Percentiles rank a stretch among this genome's conserved stretches.
Conservation (phyloP, 1,140 invertebrate genomes). For the Muscidifurax raptorellus region DNA sequence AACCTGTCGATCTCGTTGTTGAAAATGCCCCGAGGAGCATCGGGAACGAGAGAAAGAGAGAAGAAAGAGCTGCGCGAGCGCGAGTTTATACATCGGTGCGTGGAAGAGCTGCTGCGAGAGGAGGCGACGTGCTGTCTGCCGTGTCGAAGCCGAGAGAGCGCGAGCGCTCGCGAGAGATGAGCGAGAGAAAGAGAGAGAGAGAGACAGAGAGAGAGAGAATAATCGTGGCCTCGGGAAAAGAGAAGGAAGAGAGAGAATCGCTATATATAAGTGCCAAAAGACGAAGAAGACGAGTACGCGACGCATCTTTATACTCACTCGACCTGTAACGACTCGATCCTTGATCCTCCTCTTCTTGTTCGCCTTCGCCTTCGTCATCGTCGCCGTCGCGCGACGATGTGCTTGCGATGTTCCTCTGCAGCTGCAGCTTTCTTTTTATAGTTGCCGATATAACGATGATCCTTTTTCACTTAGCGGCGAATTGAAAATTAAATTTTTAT, state of each 20-base stretch:
- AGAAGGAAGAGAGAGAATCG: conserved; percentile 5
- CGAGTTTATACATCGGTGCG: conserved; percentile 2
- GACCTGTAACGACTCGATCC: too few species aligned
- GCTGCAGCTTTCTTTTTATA: too few species aligned
- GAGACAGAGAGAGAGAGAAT: not conserved
- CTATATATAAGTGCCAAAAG: conserved; percentile 1
- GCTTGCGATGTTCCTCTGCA: too few species aligned
- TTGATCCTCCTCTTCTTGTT: too few species aligned
- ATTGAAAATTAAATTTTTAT: too few species aligned
- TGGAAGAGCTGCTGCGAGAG: not conserved
- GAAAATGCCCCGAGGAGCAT: not conserved
- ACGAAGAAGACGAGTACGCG: conserved; percentile 3
- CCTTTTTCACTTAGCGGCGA: too few species aligned
- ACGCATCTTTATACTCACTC: not conserved
- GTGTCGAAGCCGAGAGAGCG: not conserved
- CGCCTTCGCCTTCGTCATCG: too few species aligned
- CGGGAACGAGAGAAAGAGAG: not conserved
- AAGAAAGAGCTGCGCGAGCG: not conserved
- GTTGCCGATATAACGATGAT: too few species aligned
- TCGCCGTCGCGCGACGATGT: too few species aligned
- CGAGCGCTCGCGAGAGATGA: not conserved
- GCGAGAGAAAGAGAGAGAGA: too few species aligned
- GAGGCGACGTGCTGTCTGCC: conserved; percentile 17
- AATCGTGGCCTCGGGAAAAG: not conserved
- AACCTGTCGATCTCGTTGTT: conserved; percentile 6